A percentile compares a stretch with the other conserved stretches of the same genome.
phyloP scores from a whole-genome alignment of 2,888 invertebrate genomes.

The Cephus nigrinus region DNA sequence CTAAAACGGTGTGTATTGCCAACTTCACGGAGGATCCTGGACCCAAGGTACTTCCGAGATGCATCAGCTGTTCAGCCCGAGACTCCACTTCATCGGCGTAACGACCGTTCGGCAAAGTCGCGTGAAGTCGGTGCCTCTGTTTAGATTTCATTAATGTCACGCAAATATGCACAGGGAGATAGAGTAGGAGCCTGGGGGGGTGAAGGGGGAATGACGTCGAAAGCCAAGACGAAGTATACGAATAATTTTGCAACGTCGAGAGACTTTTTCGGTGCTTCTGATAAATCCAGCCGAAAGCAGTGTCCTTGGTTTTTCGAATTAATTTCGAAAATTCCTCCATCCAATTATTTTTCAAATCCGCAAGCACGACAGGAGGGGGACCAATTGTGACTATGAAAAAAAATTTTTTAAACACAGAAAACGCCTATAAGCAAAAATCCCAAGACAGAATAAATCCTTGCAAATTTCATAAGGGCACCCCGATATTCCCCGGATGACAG shows the following conservation, averaged over 20 bases:
- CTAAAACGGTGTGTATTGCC: background rate
- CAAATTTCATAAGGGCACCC: background rate
- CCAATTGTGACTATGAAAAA: too few relatives aligned
- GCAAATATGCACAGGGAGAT: conserved; percentile 1
- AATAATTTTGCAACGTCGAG: background rate
- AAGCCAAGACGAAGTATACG: background rate
- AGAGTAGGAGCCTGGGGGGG: background rate
- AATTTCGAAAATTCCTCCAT: background rate
- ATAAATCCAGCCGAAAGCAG: background rate
- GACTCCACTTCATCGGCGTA: background rate
- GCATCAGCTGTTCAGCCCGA: background rate
- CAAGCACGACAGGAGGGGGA: fast-evolving
- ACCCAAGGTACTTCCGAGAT: background rate
- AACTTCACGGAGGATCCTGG: background rate
- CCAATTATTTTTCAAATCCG: background rate
- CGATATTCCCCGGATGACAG: background rate
- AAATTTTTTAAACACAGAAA: too few relatives aligned
- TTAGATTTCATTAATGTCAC: conserved; percentile 8
- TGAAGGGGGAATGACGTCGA: background rate
- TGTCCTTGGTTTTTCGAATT: background rate
- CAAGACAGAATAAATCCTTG: background rate
- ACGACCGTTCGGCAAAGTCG: background rate
- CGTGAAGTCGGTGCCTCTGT: background rate
- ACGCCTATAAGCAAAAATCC: too few relatives aligned
- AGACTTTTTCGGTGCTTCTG: background rate